phyloP scores from a whole-genome alignment of 2,888 invertebrate species.

The Nudaria mundana region DNA sequence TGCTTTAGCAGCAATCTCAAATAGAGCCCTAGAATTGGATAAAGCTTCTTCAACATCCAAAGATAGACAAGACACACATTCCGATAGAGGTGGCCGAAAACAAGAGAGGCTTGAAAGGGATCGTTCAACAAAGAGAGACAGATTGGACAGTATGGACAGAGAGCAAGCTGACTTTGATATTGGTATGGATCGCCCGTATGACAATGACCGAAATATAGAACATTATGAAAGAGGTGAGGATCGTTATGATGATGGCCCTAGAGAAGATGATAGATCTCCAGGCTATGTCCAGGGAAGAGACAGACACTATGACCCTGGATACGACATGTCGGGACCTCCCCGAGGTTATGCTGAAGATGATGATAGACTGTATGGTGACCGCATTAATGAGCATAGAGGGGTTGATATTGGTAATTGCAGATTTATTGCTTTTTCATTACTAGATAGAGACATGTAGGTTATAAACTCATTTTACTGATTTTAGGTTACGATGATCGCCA shows the following conservation, averaged over 20 bases:
- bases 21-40: slow-evolving; percentile 67
- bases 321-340: slow-evolving; percentile 70
- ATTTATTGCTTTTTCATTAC: slow-evolving; percentile 5
- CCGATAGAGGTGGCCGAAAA: slow-evolving; percentile 73
- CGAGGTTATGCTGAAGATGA: slow-evolving; percentile 78
- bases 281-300: slow-evolving; percentile 68
- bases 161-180: slow-evolving; percentile 74
- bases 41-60: slow-evolving; percentile 71
- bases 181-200: slow-evolving; percentile 68
- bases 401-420: slow-evolving; percentile 65
- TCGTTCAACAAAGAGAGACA: slow-evolving; percentile 72
- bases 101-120: slow-evolving; percentile 76
- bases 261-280: slow-evolving; percentile 72
- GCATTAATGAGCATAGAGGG: slow-evolving; percentile 66
- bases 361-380: slow-evolving; percentile 77
- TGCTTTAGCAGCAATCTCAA: slow-evolving; percentile 79
- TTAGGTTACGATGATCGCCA: slow-evolving; percentile 75
- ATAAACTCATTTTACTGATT: background rate
- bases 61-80: slow-evolving; percentile 70
- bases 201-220: slow-evolving; percentile 73
- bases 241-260: slow-evolving; percentile 67
- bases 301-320: slow-evolving; percentile 71
- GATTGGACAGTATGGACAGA: slow-evolving; percentile 70
- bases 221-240: slow-evolving; percentile 74
- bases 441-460: too few species aligned